A percentile compares a stretch with the other conserved stretches of the same genome.
These are phyloP conservation scores for Okamejei kenojei DNA, from an alignment of 2,797 vertebrate species.

Conservation along the genomic window DNA sequence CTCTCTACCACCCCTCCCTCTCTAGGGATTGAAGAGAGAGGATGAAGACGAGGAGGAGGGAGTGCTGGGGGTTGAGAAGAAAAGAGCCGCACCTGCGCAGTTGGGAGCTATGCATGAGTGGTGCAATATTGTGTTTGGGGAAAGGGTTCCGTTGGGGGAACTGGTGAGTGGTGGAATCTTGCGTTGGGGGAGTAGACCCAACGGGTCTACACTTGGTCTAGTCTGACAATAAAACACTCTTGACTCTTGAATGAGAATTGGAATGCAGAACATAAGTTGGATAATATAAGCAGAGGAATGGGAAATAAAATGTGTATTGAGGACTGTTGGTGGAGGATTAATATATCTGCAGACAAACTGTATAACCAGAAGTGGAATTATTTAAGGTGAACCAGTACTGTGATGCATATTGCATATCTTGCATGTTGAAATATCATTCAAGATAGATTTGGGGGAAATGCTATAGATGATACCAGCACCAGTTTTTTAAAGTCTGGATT, in stretches of 20 bases:
- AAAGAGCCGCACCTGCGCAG: too few relatives aligned
- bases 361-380: not conserved
- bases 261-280: constrained; percentile 44
- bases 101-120: too few relatives aligned
- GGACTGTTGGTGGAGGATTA: not conserved
- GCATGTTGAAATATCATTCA: not conserved
- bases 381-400: not conserved
- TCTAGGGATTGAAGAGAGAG: too few relatives aligned
- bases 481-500: not conserved
- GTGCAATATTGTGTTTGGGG: too few relatives aligned
- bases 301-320: not conserved
- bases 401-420: too few relatives aligned
- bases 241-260: constrained; percentile 65
- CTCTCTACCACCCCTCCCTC: too few relatives aligned
- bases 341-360: not conserved
- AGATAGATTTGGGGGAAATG: not conserved
- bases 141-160: too few relatives aligned
- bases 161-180: too few relatives aligned
- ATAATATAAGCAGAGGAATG: constrained; percentile 64
- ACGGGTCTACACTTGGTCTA: too few relatives aligned
- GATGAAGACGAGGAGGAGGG: too few relatives aligned
- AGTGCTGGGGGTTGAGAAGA: too few relatives aligned
- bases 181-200: too few relatives aligned
- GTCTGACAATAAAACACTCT: constrained; percentile 11
- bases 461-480: not conserved